These are phyloP conservation scores for Ptychochromis oligacanthus DNA, from an alignment of 2,113 vertebrate genomes.

Conservation along the genomic window DNA sequence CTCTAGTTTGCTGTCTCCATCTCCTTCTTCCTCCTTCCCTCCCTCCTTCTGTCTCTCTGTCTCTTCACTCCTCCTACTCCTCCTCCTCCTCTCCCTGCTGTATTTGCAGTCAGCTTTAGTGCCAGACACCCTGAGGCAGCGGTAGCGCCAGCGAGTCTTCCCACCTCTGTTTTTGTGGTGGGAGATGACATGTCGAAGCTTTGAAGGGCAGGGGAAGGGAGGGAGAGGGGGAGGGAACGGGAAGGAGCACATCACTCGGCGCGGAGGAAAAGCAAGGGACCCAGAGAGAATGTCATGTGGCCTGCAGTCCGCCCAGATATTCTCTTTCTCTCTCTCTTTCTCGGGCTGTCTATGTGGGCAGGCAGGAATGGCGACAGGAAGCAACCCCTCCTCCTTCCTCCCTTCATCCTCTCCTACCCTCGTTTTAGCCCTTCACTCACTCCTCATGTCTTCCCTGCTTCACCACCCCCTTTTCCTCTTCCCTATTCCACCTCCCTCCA, in stretches of 20 bases:
- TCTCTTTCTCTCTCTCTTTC: conserved; percentile 66
- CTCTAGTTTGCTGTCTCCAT: conserved; percentile 59
- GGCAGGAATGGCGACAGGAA: conserved; percentile 83
- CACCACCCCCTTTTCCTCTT: conserved; percentile 39
- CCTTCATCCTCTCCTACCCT: conserved; percentile 59
- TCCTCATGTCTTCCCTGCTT: conserved; percentile 32
- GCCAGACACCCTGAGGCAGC: conserved; percentile 88
- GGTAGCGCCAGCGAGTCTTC: conserved; percentile 87
- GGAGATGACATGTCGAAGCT: conserved; percentile 87
- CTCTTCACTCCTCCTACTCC: conserved; percentile 51
- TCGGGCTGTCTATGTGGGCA: conserved; percentile 81
- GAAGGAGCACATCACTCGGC: conserved; percentile 82
- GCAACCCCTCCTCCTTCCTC: conserved; percentile 40
- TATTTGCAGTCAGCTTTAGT: conserved; percentile 86
- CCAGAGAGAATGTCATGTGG: conserved; percentile 83
- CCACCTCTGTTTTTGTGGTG: conserved; percentile 90
- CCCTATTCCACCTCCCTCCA: conserved; percentile 38
- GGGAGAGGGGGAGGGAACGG: conserved; percentile 70
- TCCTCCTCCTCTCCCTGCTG: conserved; percentile 76
- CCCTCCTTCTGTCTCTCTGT: conserved; percentile 42
- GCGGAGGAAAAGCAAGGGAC: conserved; percentile 71
- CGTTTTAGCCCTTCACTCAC: conserved; percentile 57
- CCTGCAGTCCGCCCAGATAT: conserved; percentile 80
- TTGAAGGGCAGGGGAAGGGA: conserved; percentile 83
- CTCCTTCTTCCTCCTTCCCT: conserved; percentile 55